Base-by-base conservation (phyloP, 2,797 vertebrate species). In the Leucoraja ocellata region DNA sequence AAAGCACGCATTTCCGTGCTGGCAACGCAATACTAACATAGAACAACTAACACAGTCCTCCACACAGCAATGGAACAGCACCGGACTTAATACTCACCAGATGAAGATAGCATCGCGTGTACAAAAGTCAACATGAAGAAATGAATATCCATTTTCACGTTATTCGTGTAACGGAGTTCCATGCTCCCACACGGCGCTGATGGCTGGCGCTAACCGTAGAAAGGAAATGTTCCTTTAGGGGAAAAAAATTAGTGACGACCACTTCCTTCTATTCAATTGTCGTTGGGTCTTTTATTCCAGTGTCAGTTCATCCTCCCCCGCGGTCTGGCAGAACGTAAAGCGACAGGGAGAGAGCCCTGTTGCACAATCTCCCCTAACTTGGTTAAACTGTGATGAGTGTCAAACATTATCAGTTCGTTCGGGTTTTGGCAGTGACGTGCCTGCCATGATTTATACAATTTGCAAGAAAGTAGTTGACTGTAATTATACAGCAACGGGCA, bases 241-340 rank as follows among this genome's bases (percentile, higher is more conserved):
- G 96, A 97, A 65, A 71, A 96, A 96, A 97, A 97, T 95, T 96
- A 95, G 96, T 96, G 96, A 97, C 97, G 97, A 97, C 96, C 96
- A 95, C 95, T 99, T 99, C 98, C 98, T 98, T 96, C 98, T 96
- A 98, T 98, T 98, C 97, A 97, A 97, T 96, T 97, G 97, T 97
- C 96, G 96, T 94, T 93, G 96, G 95, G 96, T 76, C 95, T 95
- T 97, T 96, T 95, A 96, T 94, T 95, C 95, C 94, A 96, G 94
- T 96, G 96, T 96, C 95, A 94, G 96, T 95, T 95, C 94, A 95
- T 95, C 63, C 32, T 65, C n/a, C 28, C n/a, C 68, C 63, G 65
- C 18, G 46, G 46, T 25, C 39, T 25, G 21, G 23, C 46, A 46
- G 23, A 46, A 46, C 21, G 4, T 5, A 28, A 84, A 61, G 81